A percentile compares a stretch with the other conserved stretches of the same genome.
These are phyloP conservation scores for Oryzias sinensis DNA, from an alignment of 2,797 vertebrate genomes.

Conservation along the genomic window DNA sequence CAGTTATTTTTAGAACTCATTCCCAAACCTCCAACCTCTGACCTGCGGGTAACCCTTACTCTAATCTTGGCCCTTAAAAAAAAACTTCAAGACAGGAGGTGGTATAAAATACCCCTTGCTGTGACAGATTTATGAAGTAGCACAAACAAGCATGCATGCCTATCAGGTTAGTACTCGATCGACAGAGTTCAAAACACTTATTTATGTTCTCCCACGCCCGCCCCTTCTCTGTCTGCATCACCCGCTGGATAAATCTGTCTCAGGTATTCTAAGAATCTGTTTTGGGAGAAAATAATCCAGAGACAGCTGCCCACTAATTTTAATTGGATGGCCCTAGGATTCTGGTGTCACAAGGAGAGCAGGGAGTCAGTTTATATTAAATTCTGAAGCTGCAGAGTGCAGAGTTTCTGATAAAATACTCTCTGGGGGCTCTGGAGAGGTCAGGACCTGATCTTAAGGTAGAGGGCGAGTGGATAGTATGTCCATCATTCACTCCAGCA, in stretches of 20 bases:
- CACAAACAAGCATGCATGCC: slow-evolving; percentile 25
- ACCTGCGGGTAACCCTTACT: neutral
- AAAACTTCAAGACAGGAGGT: neutral
- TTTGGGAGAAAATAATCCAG: slow-evolving; percentile 73
- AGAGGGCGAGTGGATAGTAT: slow-evolving; percentile 18
- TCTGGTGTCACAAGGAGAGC: slow-evolving; percentile 33
- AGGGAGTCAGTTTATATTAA: slow-evolving; percentile 11
- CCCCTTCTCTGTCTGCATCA: slow-evolving; percentile 48
- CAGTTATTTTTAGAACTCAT: neutral
- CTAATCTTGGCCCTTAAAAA: slow-evolving; percentile 10
- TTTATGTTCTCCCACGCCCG: slow-evolving; percentile 53
- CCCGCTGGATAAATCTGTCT: slow-evolving; percentile 69
- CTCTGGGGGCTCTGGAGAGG: slow-evolving; percentile 27
- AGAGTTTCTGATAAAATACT: slow-evolving; percentile 16
- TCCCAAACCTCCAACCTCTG: slow-evolving; percentile 4
- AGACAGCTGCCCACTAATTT: slow-evolving; percentile 81
- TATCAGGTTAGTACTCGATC: slow-evolving; percentile 23
- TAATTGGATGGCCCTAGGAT: slow-evolving; percentile 66
- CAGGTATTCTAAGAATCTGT: slow-evolving; percentile 76
- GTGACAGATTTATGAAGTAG: slow-evolving; percentile 17
- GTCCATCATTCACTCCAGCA: slow-evolving; percentile 35
- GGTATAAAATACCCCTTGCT: neutral
- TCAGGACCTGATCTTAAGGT: slow-evolving; percentile 37
- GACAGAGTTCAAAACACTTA: slow-evolving; percentile 62
- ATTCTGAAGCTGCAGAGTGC: slow-evolving; percentile 8